These are phyloP conservation scores for Microcebus tavaratra DNA, from an alignment of 2,113 vertebrate genomes.

Conservation along the genomic window DNA sequence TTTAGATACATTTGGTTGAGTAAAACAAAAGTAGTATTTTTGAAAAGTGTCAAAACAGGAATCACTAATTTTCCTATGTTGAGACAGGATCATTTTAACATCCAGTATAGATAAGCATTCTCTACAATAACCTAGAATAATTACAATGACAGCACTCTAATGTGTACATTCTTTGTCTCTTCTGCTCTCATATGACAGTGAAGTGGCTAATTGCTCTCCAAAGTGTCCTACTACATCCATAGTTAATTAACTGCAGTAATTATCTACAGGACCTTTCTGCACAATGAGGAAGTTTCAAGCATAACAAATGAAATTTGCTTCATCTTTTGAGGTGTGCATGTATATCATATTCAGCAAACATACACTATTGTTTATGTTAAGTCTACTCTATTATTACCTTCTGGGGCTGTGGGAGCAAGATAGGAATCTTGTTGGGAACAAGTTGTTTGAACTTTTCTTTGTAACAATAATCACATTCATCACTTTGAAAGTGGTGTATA, in stretches of 20 bases:
- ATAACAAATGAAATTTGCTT: not conserved
- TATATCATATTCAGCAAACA: not conserved
- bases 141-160: not conserved
- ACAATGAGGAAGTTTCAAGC: slow-evolving; percentile 15
- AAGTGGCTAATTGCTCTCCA: slow-evolving; percentile 50
- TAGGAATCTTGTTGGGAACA: not conserved
- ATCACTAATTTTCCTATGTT: not conserved
- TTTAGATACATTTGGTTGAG: not conserved
- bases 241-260: slow-evolving; percentile 60
- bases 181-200: not conserved
- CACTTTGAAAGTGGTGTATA: not conserved
- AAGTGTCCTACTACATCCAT: not conserved
- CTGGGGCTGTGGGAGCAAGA: not conserved
- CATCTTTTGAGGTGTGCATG: not conserved
- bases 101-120: not conserved
- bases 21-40: not conserved
- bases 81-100: not conserved
- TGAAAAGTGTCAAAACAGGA: not conserved
- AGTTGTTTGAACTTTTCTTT: not conserved
- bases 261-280: slow-evolving; percentile 18
- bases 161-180: slow-evolving; percentile 24
- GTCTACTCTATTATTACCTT: not conserved
- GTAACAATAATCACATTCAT: not conserved
- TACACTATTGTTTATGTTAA: not conserved
- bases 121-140: not conserved